A percentile compares a stretch with the other conserved stretches of the same genome.
phyloP scores from a whole-genome alignment of 1,140 invertebrate genomes.

The Scaptomyza montana region DNA sequence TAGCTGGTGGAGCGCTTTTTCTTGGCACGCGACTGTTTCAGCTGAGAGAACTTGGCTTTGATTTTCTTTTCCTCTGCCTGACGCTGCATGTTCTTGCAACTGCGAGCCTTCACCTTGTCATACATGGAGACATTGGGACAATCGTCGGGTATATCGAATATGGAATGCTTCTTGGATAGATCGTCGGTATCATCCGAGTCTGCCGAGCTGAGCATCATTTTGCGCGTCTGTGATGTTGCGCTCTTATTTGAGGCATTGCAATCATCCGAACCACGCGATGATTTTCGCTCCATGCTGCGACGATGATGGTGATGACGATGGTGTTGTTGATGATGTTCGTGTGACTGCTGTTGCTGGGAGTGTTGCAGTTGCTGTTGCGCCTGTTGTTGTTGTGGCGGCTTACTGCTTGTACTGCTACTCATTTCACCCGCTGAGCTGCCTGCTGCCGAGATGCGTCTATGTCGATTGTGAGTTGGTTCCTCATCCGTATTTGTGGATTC shows the following conservation, averaged over 20 bases:
- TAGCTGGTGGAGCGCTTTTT: conserved; percentile 94
- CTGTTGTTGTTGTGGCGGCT: conserved; percentile 10
- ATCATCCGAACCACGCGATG: conserved; percentile 60
- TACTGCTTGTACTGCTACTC: conserved; percentile 52
- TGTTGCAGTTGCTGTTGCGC: conserved; percentile 17
- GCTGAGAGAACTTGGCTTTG: conserved; percentile 94
- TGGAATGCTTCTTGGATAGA: conserved; percentile 93
- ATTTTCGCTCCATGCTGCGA: conserved; percentile 69
- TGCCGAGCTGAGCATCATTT: conserved; percentile 76
- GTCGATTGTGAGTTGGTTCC: conserved; percentile 60
- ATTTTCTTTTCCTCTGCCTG: conserved; percentile 94
- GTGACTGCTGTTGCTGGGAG: conserved; percentile 1
- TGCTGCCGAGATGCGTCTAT: conserved; percentile 61
- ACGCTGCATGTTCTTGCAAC: conserved; percentile 96
- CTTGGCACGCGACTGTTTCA: conserved; percentile 94
- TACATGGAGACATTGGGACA: conserved; percentile 99
- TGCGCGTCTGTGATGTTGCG: conserved; percentile 26
- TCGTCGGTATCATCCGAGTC: conserved; percentile 89
- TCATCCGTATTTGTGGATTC: conserved; percentile 77
- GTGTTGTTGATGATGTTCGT: conserved; percentile 3
- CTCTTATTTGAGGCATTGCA: conserved; percentile 28
- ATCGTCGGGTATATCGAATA: conserved; percentile 95
- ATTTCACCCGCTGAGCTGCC: conserved; percentile 60
- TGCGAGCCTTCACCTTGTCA: conserved; percentile 98
- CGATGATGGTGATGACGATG: conserved; percentile 65